Conservation (phyloP, 2,888 invertebrate species). For the Leptogaster cylindrica region DNA sequence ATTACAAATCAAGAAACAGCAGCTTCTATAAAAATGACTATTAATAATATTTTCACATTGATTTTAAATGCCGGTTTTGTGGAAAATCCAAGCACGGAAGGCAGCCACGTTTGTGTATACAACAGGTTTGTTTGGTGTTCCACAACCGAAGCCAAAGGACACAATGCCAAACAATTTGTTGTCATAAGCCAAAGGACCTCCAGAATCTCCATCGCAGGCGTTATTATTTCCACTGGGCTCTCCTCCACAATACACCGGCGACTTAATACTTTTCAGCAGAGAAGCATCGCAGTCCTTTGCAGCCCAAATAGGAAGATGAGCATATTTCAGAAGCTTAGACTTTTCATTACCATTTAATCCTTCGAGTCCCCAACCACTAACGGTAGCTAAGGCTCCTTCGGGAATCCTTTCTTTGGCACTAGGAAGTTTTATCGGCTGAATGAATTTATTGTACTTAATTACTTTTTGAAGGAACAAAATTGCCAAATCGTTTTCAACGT, state of each 20-base stretch:
- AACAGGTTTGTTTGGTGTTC: background rate
- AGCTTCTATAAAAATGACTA: too few species aligned
- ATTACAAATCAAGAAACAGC: too few species aligned
- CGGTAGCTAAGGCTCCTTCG: background rate
- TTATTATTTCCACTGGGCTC: background rate
- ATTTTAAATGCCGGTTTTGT: background rate
- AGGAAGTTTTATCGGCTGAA: background rate
- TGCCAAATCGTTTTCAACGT: background rate
- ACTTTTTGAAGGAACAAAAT: constrained; percentile 2
- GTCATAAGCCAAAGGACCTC: constrained; percentile 4
- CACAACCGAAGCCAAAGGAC: constrained; percentile 12
- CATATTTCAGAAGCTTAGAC: constrained; percentile 3
- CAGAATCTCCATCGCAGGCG: constrained; percentile 5
- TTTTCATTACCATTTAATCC: background rate
- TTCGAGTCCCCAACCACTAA: constrained; percentile 8
- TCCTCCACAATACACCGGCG: constrained; percentile 13
- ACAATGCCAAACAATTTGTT: constrained; percentile 13
- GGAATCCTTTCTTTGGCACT: background rate
- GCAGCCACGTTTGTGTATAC: constrained; percentile 11
- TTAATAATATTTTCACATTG: too few species aligned
- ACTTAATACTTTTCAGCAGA: background rate
- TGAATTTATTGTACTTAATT: background rate
- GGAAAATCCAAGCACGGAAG: background rate
- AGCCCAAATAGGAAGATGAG: background rate
- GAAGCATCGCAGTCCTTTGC: background rate